phyloP scores from a whole-genome alignment of 2,113 vertebrate species.

The Mus pahari region DNA sequence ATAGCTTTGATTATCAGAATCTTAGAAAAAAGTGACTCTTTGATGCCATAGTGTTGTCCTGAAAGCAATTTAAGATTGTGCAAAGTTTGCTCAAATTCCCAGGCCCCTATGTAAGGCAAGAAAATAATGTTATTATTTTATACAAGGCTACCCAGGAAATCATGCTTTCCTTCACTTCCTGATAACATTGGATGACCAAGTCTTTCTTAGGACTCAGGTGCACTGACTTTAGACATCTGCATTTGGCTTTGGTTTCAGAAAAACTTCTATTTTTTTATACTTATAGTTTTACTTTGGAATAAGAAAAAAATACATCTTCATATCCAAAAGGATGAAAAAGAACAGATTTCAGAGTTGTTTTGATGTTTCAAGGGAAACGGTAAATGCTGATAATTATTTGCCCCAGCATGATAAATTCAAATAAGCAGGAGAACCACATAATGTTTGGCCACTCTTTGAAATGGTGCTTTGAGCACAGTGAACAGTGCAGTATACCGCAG shows the following conservation, averaged over 20 bases:
- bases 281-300: neutral
- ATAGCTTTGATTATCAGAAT: neutral
- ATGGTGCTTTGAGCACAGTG: neutral
- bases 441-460: neutral
- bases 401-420: neutral
- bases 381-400: neutral
- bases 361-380: neutral
- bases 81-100: neutral
- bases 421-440: neutral
- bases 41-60: neutral
- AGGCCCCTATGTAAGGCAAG: neutral
- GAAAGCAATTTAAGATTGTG: neutral
- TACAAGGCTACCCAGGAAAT: neutral
- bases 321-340: neutral
- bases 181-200: neutral
- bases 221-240: neutral
- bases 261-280: constrained; percentile 6
- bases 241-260: neutral
- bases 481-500: neutral
- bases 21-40: neutral
- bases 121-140: constrained; percentile 17
- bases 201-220: neutral
- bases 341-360: neutral
- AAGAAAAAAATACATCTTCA: constrained; percentile 49
- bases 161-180: neutral